Evolutionary conservation across 2,888 invertebrate genomes (phyloP), one percentile per base, ranked within the genome.

Genomic region (Dysmachus trigonus): DNA sequence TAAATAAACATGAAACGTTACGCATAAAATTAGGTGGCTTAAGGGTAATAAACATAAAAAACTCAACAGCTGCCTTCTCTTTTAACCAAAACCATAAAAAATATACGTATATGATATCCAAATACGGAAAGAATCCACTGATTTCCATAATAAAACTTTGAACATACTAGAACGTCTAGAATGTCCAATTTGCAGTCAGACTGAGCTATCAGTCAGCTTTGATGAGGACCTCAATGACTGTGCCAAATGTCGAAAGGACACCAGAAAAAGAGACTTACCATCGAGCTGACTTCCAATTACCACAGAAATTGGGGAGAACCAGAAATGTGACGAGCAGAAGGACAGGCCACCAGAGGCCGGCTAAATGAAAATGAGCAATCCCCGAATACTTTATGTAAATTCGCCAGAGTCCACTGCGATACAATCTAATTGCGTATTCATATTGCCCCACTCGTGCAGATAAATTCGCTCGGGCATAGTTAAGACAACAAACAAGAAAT

Each of bases 401-500:
- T 38, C 38, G 15, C 10, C 8, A 0, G 33, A 38, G 38, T 76
- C 76, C 38, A n/a, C 18, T 35, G 38, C 22, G 38, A 76, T 76
- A 76, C 22, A n/a, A 76, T 76, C 76, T 79, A 79, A 79, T 79
- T 79, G 51, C 79, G 27, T 51, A 79, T 79, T 79, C 79, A 79
- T 79, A 79, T 79, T 79, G 47, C 47, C 30, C 47, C 27, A 79
- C 35, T 38, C 51, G 31, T 51, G 47, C 30, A 79, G 30, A 47
- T 79, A 47, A 47, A 79, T 79, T 79, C 47, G 15, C 30, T 51
- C 22, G 31, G 6, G 30, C 31, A 51, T 79, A 79, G 41, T 79
- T 79, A 79, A 79, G 51, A 38, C 79, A 79, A 79, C 79, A 79
- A 79, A 79, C 79, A 79, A 79, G 47, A 79, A 47, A 79, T 79